These are phyloP conservation scores for Apamea crenata DNA, from an alignment of 2,888 invertebrate species.

Conservation along the genomic window DNA sequence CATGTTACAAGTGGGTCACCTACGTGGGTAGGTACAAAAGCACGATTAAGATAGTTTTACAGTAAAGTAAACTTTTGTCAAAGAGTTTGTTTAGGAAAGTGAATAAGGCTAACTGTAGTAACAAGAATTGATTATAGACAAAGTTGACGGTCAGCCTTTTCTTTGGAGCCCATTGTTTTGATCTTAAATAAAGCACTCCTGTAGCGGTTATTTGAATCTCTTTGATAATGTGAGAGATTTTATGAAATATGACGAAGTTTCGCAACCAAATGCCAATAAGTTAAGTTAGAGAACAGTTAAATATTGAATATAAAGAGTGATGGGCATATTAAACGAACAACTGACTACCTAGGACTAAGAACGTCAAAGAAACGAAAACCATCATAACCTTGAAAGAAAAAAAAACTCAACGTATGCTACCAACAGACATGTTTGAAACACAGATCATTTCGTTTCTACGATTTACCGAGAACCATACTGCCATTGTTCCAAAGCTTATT, in stretches of 20 bases:
- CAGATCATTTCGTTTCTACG: slow-evolving; percentile 56
- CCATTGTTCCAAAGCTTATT: slow-evolving; percentile 62
- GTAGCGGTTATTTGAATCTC: background rate
- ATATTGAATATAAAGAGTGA: background rate
- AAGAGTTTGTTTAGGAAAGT: slow-evolving; percentile 27
- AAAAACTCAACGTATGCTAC: slow-evolving; percentile 15
- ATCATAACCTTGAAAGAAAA: slow-evolving; percentile 39
- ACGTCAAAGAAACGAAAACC: slow-evolving; percentile 13
- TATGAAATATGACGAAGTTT: background rate
- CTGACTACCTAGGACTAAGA: background rate
- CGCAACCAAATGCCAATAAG: background rate
- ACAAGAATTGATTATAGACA: slow-evolving; percentile 7
- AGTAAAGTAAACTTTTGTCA: slow-evolving; percentile 20
- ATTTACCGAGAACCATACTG: slow-evolving; percentile 48
- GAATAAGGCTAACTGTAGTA: slow-evolving; percentile 8
- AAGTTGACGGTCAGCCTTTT: slow-evolving; percentile 16
- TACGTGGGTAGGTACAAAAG: slow-evolving; percentile 67
- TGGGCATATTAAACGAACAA: background rate
- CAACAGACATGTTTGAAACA: slow-evolving; percentile 34
- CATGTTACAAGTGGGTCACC: slow-evolving; percentile 68
- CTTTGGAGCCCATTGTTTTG: slow-evolving; percentile 3
- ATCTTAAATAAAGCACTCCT: background rate
- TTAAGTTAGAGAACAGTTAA: background rate
- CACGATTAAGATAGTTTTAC: slow-evolving; percentile 63
- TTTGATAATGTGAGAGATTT: slow-evolving; percentile 4